Evolutionary conservation across 2,888 invertebrate genomes (phyloP), one percentile per base, ranked within the genome.

Genomic region (Drosophila suboccidentalis): DNA sequence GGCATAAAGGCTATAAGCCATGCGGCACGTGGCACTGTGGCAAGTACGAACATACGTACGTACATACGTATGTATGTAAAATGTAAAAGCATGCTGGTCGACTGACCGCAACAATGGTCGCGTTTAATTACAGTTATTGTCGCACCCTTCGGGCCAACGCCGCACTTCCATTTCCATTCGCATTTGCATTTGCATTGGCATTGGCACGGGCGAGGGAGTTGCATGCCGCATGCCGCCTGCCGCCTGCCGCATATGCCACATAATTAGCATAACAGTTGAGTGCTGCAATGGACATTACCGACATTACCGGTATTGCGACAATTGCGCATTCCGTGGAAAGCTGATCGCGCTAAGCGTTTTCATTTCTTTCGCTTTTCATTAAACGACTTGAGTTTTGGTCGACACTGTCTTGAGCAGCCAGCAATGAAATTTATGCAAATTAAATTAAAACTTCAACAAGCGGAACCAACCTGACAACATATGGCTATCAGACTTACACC

Each of bases 401-500:
- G 13, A 17, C 2, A 26, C 26, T 10, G n/a, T 38, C 67, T 55
- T 58, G 65, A 19, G 67, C 87, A 87, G 75, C 85, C 70, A 87
- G 78, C 80, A 76, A 85, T 89, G 86, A 88, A 85, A 90, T 82
- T 89, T 89, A 91, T 90, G 91, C 76, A 88, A 90, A 90, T 90
- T 89, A 75, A 87, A 90, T 84, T 79, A 81, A 72, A 87, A 84
- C 88, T 87, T 87, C 82, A 81, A 87, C 73, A 77, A 90, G 89
- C 91, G 90, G 84, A 91, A 91, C 91, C 87, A 71, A 44, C 43
- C 13, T 34, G 44, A 60, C 71, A 73, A 43, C 89, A 84, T 84
- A 75, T 84, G 84, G 89, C 77, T 6, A 39, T 29, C 39, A n/a
- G 55, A 38, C 44, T 47, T 47, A 57, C 46, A 57, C 13, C 47